Conservation (phyloP, 1,140 invertebrate genomes). For the Rhynchophorus ferrugineus region DNA sequence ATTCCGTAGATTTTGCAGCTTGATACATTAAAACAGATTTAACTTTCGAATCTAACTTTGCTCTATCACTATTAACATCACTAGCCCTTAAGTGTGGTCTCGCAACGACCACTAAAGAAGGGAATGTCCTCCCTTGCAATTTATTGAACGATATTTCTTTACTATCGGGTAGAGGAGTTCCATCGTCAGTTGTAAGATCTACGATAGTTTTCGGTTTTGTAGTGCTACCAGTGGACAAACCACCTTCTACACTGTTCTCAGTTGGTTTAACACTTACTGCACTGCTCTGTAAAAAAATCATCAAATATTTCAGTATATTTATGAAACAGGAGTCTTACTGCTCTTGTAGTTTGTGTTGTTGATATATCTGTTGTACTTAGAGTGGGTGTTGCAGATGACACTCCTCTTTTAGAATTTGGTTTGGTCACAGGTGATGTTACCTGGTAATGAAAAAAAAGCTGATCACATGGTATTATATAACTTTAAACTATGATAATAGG, state of each 20-base stretch:
- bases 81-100: slow-evolving; percentile 64
- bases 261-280: slow-evolving; percentile 24
- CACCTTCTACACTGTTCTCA: slow-evolving; percentile 36
- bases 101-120: slow-evolving; percentile 72
- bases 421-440: too few species aligned
- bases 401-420: too few species aligned
- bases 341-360: neutral
- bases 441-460: too few species aligned
- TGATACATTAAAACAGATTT: slow-evolving; percentile 70
- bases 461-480: too few species aligned
- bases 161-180: slow-evolving; percentile 53
- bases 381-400: neutral
- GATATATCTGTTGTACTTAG: neutral
- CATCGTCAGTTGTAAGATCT: slow-evolving; percentile 54
- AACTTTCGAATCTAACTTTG: slow-evolving; percentile 61
- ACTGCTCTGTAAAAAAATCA: slow-evolving; percentile 6
- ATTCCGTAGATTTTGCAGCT: slow-evolving; percentile 77
- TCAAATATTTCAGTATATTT: neutral
- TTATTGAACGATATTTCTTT: slow-evolving; percentile 66
- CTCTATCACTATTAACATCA: slow-evolving; percentile 50
- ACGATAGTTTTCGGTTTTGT: slow-evolving; percentile 39
- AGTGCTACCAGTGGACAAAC: slow-evolving; percentile 21
- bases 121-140: slow-evolving; percentile 73
- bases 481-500: too few species aligned
- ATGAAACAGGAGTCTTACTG: neutral